phyloP scores from a whole-genome alignment of 2,888 invertebrate species.

The Torymus tubicola region DNA sequence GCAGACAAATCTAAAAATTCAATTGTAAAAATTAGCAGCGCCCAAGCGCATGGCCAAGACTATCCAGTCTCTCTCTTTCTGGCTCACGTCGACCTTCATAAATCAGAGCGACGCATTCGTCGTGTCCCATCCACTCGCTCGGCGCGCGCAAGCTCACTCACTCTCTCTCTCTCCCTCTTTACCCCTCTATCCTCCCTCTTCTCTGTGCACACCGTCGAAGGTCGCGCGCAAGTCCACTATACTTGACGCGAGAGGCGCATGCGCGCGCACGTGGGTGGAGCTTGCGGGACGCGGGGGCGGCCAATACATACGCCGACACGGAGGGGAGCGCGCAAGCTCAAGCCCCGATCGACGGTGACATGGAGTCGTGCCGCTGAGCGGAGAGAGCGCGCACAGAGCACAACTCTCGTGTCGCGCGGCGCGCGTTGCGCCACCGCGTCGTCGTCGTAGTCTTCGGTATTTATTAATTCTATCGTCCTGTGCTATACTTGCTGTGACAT shows the following conservation, averaged over 20 bases:
- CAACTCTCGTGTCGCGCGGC: background rate
- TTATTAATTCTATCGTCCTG: too few relatives aligned
- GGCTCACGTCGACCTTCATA: conserved; percentile 34
- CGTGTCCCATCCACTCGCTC: too few relatives aligned
- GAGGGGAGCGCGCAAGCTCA: background rate
- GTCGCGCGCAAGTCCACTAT: conserved; percentile 31
- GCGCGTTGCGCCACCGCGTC: conserved; percentile 9
- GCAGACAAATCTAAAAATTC: too few relatives aligned
- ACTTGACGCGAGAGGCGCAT: conserved; percentile 12
- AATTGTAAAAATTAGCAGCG: too few relatives aligned
- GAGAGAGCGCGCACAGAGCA: conserved; percentile 4
- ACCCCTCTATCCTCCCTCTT: too few relatives aligned
- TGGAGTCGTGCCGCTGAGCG: background rate
- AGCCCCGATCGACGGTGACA: background rate
- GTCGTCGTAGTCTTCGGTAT: too few relatives aligned
- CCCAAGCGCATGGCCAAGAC: background rate
- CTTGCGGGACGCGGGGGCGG: conserved; percentile 27
- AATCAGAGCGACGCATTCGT: conserved; percentile 16
- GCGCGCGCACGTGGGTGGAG: conserved; percentile 42
- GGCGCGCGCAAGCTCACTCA: too few relatives aligned
- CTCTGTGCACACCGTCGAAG: background rate
- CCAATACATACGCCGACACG: conserved; percentile 17
- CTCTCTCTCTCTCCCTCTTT: too few relatives aligned
- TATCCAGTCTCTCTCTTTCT: background rate
- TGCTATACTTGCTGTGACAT: too few relatives aligned